These are phyloP conservation scores for Xenopus petersii DNA, from an alignment of 2,797 vertebrate species.

Conservation along the genomic window DNA sequence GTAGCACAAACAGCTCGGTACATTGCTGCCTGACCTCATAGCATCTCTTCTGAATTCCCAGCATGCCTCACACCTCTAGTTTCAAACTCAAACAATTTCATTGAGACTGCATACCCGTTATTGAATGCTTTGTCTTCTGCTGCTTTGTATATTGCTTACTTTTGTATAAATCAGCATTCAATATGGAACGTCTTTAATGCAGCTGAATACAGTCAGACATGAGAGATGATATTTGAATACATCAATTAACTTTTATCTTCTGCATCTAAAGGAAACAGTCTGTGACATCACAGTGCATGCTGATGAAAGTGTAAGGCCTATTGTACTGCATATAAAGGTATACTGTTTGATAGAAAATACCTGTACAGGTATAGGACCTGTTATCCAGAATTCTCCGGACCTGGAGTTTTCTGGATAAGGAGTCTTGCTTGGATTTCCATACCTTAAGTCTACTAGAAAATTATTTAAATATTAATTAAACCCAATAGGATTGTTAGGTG, in stretches of 20 bases:
- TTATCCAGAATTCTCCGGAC: no score
- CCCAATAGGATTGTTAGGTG: no score
- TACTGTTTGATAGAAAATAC: no score
- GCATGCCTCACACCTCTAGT: slow-evolving; percentile 67
- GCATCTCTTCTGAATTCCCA: slow-evolving; percentile 73
- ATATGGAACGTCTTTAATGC: background rate
- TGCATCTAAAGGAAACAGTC: background rate
- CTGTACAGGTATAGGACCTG: no score
- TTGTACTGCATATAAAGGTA: no score
- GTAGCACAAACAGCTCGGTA: slow-evolving; percentile 88
- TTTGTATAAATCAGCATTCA: background rate
- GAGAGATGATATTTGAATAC: background rate
- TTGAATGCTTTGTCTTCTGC: background rate
- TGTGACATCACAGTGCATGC: background rate
- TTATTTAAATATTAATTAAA: no score
- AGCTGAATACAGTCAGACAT: background rate
- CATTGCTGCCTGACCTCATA: slow-evolving; percentile 92
- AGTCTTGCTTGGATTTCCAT: no score
- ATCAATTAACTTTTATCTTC: background rate
- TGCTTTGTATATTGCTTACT: background rate
- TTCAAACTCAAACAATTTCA: slow-evolving; percentile 62
- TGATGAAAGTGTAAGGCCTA: no score
- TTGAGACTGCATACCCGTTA: background rate
- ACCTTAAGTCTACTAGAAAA: no score
- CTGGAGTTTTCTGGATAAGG: no score